These are phyloP conservation scores for Noctua pronuba DNA, from an alignment of 2,888 invertebrate genomes.

Conservation along the genomic window DNA sequence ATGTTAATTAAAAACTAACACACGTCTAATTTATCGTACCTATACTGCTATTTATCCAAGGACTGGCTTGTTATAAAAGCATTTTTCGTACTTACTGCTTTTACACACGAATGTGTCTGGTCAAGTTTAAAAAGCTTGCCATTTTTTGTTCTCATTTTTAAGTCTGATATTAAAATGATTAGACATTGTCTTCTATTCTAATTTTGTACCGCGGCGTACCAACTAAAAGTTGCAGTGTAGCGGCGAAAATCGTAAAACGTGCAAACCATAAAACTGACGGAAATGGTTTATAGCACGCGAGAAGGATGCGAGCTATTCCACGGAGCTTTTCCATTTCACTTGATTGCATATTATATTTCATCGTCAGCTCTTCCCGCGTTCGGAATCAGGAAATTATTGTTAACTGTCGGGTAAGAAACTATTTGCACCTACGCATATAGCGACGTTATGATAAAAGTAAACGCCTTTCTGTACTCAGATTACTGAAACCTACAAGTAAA, in stretches of 20 bases:
- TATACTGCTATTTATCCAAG: constrained; percentile 16
- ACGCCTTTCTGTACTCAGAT: constrained; percentile 10
- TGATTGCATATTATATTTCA: constrained; percentile 85
- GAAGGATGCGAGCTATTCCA: constrained; percentile 79
- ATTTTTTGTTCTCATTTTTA: constrained; percentile 37
- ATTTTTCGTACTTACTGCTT: constrained; percentile 24
- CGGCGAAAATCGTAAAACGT: constrained; percentile 80
- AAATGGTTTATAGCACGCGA: constrained; percentile 85
- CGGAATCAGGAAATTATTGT: constrained; percentile 45
- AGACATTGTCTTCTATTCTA: constrained; percentile 50
- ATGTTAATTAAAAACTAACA: constrained; percentile 52
- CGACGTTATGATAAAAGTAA: constrained; percentile 13
- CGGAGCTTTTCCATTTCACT: constrained; percentile 78
- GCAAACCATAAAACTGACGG: constrained; percentile 78
- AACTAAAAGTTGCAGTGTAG: constrained; percentile 75
- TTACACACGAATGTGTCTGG: constrained; percentile 48
- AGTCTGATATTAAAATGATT: constrained; percentile 64
- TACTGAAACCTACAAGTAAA: constrained; percentile 5
- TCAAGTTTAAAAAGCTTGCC: constrained; percentile 10
- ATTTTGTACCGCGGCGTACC: constrained; percentile 66
- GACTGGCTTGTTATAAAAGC: constrained; percentile 21
- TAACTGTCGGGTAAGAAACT: constrained; percentile 1
- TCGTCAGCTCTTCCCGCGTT: constrained; percentile 66
- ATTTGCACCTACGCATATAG: background rate
- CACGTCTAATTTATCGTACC: constrained; percentile 28